A percentile compares a stretch with the other conserved stretches of the same genome.
phyloP scores from a whole-genome alignment of 2,888 invertebrate species.

The Drosophila anomalata region DNA sequence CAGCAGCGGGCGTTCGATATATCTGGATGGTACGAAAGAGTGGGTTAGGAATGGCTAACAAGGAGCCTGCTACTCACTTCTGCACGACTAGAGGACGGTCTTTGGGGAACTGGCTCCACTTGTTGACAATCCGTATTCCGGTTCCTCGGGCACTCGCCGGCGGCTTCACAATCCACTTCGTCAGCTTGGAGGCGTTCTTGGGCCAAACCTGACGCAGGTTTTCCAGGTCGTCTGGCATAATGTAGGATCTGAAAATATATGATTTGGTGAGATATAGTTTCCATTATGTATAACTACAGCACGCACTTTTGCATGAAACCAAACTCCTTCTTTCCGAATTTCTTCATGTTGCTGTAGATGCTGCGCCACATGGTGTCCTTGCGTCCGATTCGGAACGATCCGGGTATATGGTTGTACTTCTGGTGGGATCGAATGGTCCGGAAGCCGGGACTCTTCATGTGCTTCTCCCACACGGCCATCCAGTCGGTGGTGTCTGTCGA shows the following conservation, averaged over 20 bases:
- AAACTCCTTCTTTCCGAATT: constrained; percentile 88
- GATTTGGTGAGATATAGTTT: not conserved
- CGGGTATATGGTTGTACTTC: constrained; percentile 99
- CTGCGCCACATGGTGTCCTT: constrained; percentile 97
- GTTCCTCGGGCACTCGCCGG: constrained; percentile 98
- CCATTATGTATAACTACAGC: not conserved
- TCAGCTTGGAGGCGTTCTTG: constrained; percentile 89
- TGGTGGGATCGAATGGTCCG: constrained; percentile 93
- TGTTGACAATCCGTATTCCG: constrained; percentile 97
- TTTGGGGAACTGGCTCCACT: constrained; percentile 97
- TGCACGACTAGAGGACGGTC: constrained; percentile 96
- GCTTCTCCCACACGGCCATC: constrained; percentile 99
- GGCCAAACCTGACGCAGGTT: constrained; percentile 94
- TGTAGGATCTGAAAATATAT: constrained; percentile 88
- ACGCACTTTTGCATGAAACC: constrained; percentile 92
- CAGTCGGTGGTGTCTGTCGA: constrained; percentile 92
- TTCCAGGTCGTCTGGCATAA: constrained; percentile 94
- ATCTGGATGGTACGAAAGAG: constrained; percentile 82
- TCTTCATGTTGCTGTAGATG: constrained; percentile 86
- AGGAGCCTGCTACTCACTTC: constrained; percentile 83
- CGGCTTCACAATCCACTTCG: constrained; percentile 98
- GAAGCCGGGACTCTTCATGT: constrained; percentile 97
- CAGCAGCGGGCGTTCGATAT: constrained; percentile 92
- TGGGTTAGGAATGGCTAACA: not conserved
- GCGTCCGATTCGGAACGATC: constrained; percentile 98